These are phyloP conservation scores for Mus pahari DNA, from an alignment of 2,113 vertebrate species.

Conservation along the genomic window DNA sequence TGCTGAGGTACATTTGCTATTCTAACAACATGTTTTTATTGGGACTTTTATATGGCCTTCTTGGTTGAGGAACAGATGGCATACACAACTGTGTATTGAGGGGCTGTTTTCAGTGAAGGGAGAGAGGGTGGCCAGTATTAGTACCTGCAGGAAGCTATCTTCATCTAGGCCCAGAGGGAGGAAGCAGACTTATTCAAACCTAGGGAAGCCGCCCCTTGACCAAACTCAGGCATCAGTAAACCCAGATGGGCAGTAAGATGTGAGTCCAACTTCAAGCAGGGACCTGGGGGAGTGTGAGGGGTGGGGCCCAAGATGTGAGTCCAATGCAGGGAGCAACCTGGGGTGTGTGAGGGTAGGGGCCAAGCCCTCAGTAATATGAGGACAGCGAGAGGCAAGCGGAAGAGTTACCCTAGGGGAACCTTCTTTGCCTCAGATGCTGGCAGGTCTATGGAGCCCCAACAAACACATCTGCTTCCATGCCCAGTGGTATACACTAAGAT, in stretches of 20 bases:
- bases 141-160: not conserved
- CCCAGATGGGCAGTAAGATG: not conserved
- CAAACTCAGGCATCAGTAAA: not conserved
- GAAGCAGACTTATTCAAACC: not conserved
- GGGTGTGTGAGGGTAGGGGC: not conserved
- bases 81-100: not conserved
- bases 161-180: not conserved
- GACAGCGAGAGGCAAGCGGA: not conserved
- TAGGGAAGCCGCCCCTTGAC: not conserved
- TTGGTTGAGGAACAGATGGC: not conserved
- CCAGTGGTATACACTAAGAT: not conserved
- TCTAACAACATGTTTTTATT: not conserved
- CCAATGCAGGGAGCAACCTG: no score
- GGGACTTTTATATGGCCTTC: not conserved
- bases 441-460: not conserved
- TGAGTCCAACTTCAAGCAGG: no score
- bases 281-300: not conserved
- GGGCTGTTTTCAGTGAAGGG: rapidly evolving
- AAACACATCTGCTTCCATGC: not conserved
- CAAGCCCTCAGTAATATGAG: rapidly evolving
- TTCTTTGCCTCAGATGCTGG: not conserved
- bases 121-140: no score
- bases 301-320: no score
- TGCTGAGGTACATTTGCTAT: not conserved
- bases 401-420: not conserved